Conservation (phyloP, 2,797 vertebrate genomes). For the Ctenosaura bakeri region DNA sequence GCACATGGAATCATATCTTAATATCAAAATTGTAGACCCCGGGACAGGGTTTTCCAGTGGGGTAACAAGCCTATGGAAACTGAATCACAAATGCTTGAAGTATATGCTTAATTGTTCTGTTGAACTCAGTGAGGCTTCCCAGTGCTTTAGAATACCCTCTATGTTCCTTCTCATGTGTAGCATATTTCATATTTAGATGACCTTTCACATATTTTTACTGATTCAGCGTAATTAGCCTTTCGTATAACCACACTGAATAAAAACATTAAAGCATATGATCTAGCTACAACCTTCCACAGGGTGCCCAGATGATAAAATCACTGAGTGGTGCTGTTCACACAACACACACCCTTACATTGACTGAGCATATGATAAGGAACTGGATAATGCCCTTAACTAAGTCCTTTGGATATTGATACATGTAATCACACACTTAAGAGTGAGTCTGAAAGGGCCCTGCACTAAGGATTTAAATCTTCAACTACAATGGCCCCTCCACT, state of each 20-base stretch:
- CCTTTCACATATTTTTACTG: constrained; percentile 56
- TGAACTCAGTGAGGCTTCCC: background rate
- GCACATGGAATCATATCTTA: too few relatives aligned
- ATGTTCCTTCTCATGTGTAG: constrained; percentile 47
- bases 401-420: too few relatives aligned
- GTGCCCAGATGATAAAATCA: background rate
- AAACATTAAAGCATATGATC: constrained; percentile 22
- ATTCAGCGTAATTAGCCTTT: constrained; percentile 73
- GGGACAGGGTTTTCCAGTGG: too few relatives aligned
- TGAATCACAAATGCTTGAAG: background rate
- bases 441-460: too few relatives aligned
- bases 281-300: constrained; percentile 19
- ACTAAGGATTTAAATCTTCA: too few relatives aligned
- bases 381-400: too few relatives aligned
- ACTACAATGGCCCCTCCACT: too few relatives aligned
- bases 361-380: background rate
- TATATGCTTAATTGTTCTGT: background rate
- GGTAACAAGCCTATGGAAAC: background rate
- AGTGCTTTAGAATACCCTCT: background rate
- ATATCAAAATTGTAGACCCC: too few relatives aligned
- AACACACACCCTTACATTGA: background rate
- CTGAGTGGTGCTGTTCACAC: background rate
- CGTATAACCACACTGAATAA: constrained; percentile 59
- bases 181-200: constrained; percentile 45
- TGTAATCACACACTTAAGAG: too few relatives aligned